Evolutionary conservation across 2,797 vertebrate genomes (phyloP).

Genomic region (Mormyrus hasselquistii): DNA sequence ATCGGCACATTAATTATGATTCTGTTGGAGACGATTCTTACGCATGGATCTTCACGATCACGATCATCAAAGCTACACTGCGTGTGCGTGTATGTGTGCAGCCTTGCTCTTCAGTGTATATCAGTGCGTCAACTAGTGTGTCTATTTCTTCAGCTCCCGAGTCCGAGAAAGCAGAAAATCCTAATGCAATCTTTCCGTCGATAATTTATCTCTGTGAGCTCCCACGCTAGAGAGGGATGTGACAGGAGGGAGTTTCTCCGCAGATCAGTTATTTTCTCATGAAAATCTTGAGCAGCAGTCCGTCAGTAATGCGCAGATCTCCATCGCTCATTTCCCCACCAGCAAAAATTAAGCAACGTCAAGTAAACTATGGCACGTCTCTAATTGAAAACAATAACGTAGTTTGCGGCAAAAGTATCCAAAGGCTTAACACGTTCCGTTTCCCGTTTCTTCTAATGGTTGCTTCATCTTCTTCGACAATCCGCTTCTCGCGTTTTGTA

Average conservation of each 20-base stretch:
- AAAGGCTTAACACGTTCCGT: background rate
- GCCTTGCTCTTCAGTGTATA: conserved; percentile 20
- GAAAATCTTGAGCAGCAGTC: conserved; percentile 2
- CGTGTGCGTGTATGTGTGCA: conserved; percentile 25
- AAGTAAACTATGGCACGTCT: conserved; percentile 12
- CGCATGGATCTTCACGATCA: conserved; percentile 8
- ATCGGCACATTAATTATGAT: background rate
- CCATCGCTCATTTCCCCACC: background rate
- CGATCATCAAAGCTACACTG: conserved; percentile 5
- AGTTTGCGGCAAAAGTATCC: background rate
- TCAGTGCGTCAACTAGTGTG: conserved; percentile 13
- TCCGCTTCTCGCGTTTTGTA: conserved; percentile 9
- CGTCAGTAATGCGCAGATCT: background rate
- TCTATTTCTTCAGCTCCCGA: conserved; percentile 12
- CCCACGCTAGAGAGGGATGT: conserved; percentile 25
- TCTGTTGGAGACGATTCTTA: background rate
- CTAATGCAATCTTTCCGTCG: conserved; percentile 12
- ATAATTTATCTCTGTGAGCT: conserved; percentile 22
- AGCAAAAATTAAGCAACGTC: background rate
- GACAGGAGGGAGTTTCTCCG: background rate
- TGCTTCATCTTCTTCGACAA: conserved; percentile 12
- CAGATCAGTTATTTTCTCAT: conserved; percentile 11
- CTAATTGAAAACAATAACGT: background rate
- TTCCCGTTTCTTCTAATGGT: background rate
- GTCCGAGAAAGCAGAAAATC: background rate